phyloP scores from a whole-genome alignment of 2,113 vertebrate species.

The Dermatemys mawii region DNA sequence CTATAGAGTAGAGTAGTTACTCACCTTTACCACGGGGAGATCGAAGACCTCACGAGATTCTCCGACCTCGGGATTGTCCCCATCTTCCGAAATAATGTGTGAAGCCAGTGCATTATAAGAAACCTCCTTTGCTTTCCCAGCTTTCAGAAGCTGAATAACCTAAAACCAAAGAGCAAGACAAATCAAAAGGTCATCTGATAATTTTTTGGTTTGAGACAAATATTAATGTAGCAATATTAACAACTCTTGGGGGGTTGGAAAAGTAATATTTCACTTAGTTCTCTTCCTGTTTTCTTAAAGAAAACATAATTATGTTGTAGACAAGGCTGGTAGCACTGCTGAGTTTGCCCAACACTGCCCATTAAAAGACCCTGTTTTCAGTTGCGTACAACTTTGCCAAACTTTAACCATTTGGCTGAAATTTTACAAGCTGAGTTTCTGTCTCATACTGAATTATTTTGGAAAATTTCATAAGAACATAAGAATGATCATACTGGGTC shows the following conservation, averaged over 20 bases:
- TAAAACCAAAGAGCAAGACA: slow-evolving; percentile 58
- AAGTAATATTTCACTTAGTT: not conserved
- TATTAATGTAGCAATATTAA: not conserved
- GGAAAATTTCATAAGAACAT: not conserved
- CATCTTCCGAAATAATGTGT: slow-evolving; percentile 96
- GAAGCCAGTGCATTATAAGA: slow-evolving; percentile 97
- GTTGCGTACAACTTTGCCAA: not conserved
- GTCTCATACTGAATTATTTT: not conserved
- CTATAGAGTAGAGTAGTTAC: not conserved
- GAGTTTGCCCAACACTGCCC: not conserved
- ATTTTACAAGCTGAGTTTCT: not conserved
- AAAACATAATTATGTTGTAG: not conserved
- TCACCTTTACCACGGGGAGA: slow-evolving; percentile 96
- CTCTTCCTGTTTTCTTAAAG: not conserved
- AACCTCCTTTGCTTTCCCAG: slow-evolving; percentile 96
- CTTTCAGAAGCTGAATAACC: slow-evolving; percentile 94
- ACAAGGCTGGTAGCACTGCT: not conserved
- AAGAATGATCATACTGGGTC: not conserved
- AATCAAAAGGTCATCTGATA: not conserved
- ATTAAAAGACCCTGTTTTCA: not conserved
- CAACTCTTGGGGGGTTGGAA: not conserved
- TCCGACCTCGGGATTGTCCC: slow-evolving; percentile 95
- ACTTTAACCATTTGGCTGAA: not conserved
- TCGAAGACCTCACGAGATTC: slow-evolving; percentile 98
- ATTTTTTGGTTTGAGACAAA: not conserved